Percentiles rank a stretch among this genome's conserved stretches.
Evolutionary conservation across 92 coral and sea anemone genomes (phyloP).

Genomic region (Nematostella vectensis): DNA sequence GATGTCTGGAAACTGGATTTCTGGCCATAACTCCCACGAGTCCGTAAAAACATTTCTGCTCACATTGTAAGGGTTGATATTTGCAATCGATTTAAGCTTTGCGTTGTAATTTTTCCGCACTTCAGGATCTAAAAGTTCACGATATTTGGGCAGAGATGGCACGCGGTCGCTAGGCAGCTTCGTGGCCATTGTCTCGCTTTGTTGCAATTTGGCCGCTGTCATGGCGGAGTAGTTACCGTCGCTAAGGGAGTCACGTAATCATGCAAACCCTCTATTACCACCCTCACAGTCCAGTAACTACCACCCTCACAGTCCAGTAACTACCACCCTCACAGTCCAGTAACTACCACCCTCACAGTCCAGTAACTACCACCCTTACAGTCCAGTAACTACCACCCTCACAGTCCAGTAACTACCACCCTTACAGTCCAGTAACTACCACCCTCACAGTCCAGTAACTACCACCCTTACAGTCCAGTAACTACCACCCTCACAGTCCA

Average conservation of each 20-base stretch:
- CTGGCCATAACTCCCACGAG: constrained; percentile 31
- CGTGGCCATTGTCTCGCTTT: constrained; percentile 32
- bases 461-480: no score
- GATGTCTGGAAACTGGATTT: constrained; percentile 34
- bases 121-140: constrained; percentile 11
- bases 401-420: no score
- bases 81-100: constrained; percentile 29
- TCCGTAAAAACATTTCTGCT: constrained; percentile 1
- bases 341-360: no score
- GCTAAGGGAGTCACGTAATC: constrained; percentile 29
- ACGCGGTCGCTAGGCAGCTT: constrained; percentile 7
- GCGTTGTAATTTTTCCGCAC: constrained; percentile 7
- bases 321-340: no score
- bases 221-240: constrained; percentile 40
- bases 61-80: constrained; percentile 25
- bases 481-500: no score
- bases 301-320: no score
- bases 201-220: constrained; percentile 18
- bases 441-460: no score
- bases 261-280: constrained; percentile 21
- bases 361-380: no score
- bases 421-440: no score
- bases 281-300: no score
- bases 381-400: no score
- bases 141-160: constrained; percentile 28